A percentile compares a stretch with the other conserved stretches of the same genome.
These are phyloP conservation scores for Emydocephalus ijimae DNA, from an alignment of 2,113 vertebrate species.

Conservation along the genomic window DNA sequence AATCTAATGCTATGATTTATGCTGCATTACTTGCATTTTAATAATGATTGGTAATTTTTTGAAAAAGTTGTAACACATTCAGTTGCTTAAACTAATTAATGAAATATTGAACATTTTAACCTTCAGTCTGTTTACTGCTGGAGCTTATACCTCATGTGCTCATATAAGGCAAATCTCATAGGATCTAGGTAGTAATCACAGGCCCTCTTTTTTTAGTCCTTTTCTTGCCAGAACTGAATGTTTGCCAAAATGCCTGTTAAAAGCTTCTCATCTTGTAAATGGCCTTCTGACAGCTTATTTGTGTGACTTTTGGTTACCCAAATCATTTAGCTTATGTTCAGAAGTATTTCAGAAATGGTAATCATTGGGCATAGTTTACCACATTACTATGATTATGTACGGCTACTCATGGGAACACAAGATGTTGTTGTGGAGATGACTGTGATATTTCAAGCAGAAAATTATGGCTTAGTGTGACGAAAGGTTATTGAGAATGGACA, in stretches of 20 bases:
- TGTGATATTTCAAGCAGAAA: slow-evolving; percentile 35
- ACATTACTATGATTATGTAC: slow-evolving; percentile 1
- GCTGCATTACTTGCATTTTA: not conserved
- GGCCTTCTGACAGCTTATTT: slow-evolving; percentile 8
- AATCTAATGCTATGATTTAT: not conserved
- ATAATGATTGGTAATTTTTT: not conserved
- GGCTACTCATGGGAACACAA: slow-evolving; percentile 5
- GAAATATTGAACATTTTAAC: not conserved
- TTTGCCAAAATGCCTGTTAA: not conserved
- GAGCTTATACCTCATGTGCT: not conserved
- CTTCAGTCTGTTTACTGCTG: not conserved
- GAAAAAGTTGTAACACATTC: not conserved
- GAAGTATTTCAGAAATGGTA: slow-evolving; percentile 19
- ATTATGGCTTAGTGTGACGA: slow-evolving; percentile 37
- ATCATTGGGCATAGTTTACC: slow-evolving; percentile 1
- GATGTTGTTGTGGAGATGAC: slow-evolving; percentile 47
- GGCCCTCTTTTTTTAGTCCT: not conserved
- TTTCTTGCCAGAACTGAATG: not conserved
- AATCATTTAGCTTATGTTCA: not conserved
- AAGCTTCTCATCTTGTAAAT: not conserved
- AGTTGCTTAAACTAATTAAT: not conserved
- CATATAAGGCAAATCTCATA: not conserved
- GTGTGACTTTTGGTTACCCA: not conserved
- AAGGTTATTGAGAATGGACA: slow-evolving; percentile 14
- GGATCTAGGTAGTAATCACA: not conserved